phyloP scores from a whole-genome alignment of 2,797 vertebrate genomes.

The Danio tinwini region DNA sequence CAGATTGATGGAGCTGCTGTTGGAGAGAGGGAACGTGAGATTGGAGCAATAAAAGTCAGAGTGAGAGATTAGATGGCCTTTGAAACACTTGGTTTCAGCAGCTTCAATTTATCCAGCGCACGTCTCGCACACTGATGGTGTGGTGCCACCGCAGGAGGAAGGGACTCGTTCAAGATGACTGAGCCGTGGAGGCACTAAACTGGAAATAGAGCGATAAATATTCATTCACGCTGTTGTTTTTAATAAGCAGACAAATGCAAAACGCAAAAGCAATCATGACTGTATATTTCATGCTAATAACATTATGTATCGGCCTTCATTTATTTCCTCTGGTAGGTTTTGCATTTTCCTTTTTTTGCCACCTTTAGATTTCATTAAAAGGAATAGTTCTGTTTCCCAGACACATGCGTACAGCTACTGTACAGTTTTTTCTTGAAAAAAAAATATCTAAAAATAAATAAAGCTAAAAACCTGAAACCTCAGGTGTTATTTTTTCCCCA shows the following conservation, averaged over 20 bases:
- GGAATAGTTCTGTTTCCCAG: background rate
- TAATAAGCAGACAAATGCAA: constrained; percentile 29
- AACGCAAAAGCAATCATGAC: constrained; percentile 20
- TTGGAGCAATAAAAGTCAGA: constrained; percentile 49
- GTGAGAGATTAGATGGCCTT: constrained; percentile 56
- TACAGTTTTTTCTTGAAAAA: no score
- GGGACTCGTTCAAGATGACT: background rate
- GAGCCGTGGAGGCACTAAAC: background rate
- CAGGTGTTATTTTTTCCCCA: no score
- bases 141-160: background rate
- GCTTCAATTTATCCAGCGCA: constrained; percentile 47
- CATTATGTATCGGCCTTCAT: constrained; percentile 5
- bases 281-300: constrained; percentile 21
- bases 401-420: no score
- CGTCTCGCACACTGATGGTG: constrained; percentile 9
- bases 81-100: constrained; percentile 47
- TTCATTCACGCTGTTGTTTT: constrained; percentile 4
- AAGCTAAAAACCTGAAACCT: no score
- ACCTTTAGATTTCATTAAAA: constrained; percentile 5
- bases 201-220: constrained; percentile 14
- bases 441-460: no score
- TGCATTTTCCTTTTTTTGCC: constrained; percentile 1
- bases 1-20: constrained; percentile 55
- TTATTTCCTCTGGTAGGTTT: constrained; percentile 1
- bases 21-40: constrained; percentile 47